Conservation (phyloP, 1,140 invertebrate genomes). For the Drosophila funebris region DNA sequence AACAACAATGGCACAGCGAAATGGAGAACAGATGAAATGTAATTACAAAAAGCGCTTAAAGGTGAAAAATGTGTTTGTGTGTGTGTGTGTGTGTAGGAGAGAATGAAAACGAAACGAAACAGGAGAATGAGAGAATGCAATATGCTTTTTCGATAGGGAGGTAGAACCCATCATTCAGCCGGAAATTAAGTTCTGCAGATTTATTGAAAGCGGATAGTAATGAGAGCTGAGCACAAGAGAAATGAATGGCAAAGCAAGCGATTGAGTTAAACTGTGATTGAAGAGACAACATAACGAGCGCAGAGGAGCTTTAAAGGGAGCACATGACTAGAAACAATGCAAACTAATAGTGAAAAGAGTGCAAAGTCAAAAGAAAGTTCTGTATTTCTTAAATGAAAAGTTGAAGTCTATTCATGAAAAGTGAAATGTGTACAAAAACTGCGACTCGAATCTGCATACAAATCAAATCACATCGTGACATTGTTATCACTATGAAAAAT, state of each 20-base stretch:
- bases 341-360: not conserved
- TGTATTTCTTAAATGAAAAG: not conserved
- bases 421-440: conserved; percentile 1
- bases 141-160: conserved; percentile 3
- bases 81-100: conserved; percentile 17
- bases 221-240: conserved; percentile 55
- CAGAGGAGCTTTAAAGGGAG: conserved; percentile 3
- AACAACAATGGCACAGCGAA: conserved; percentile 41
- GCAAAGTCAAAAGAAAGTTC: not conserved
- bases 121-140: conserved; percentile 12
- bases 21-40: conserved; percentile 76
- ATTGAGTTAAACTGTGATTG: conserved; percentile 33
- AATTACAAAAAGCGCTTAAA: conserved; percentile 82
- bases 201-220: conserved; percentile 84
- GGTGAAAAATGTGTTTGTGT: conserved; percentile 64
- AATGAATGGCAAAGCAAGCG: conserved; percentile 7
- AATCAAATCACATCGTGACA: conserved; percentile 61
- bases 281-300: conserved; percentile 32
- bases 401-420: not conserved
- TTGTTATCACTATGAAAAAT: conserved; percentile 63
- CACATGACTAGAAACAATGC: not conserved
- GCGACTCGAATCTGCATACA: conserved; percentile 38
- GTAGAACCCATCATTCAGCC: conserved; percentile 72
- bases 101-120: conserved; percentile 13
- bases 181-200: conserved; percentile 83